These are phyloP conservation scores for Percopsis transmontana DNA, from an alignment of 2,113 vertebrate species.

Conservation along the genomic window DNA sequence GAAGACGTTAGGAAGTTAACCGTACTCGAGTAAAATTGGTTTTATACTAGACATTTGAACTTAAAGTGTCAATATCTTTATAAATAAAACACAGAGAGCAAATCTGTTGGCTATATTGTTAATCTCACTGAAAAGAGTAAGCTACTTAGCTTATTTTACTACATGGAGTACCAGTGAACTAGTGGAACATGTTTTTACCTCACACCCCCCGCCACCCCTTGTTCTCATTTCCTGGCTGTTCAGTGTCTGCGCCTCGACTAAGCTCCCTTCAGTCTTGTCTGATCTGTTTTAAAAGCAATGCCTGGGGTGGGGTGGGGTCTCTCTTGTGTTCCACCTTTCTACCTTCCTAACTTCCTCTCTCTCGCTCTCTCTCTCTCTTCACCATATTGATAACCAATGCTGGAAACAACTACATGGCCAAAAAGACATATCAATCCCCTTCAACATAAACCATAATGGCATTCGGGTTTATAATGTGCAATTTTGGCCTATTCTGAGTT, in stretches of 20 bases:
- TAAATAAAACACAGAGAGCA: too few species aligned
- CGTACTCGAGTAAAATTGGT: too few species aligned
- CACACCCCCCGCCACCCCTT: conserved; percentile 34
- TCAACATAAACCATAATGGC: conserved; percentile 16
- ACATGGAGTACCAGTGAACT: conserved; percentile 17
- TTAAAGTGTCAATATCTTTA: too few species aligned
- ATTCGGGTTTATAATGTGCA: too few species aligned
- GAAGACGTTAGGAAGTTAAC: too few species aligned
- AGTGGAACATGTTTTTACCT: conserved; percentile 40
- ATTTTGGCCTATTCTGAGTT: too few species aligned
- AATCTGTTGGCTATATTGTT: too few species aligned
- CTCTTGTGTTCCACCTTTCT: conserved; percentile 9
- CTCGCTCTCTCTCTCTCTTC: conserved; percentile 30
- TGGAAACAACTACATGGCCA: too few species aligned
- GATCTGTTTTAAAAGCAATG: conserved; percentile 70
- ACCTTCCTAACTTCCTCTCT: conserved; percentile 25
- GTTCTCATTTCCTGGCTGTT: conserved; percentile 70
- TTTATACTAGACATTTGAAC: too few species aligned
- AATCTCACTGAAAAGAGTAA: too few species aligned
- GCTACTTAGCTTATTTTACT: too few species aligned
- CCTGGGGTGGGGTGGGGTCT: conserved; percentile 27
- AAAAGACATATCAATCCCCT: not conserved
- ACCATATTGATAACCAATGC: conserved; percentile 12
- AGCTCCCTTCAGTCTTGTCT: conserved; percentile 62
- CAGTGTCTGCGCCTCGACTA: conserved; percentile 47